Evolutionary conservation across 1,140 invertebrate genomes (phyloP).

Genomic region (Apis dorsata): DNA sequence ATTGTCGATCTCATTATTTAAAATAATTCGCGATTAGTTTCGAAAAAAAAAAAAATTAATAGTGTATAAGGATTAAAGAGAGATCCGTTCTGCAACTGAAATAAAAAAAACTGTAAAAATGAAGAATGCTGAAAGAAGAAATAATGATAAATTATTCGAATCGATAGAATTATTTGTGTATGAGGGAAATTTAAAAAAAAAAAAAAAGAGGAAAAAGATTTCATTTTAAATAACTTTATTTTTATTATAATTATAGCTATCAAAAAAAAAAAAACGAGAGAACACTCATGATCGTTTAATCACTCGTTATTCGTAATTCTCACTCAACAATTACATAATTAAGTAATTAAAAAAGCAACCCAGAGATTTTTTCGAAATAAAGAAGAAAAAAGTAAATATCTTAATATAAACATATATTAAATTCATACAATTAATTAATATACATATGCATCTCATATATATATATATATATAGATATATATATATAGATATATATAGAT

Average conservation of each 20-base stretch:
- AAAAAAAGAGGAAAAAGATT: conserved; percentile 18
- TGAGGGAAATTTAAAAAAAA: conserved; percentile 23
- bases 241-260: conserved; percentile 40
- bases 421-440: conserved; percentile 58
- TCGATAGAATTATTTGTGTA: neutral
- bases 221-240: conserved; percentile 49
- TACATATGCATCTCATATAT: conserved; percentile 53
- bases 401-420: conserved; percentile 55
- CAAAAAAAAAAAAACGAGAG: conserved; percentile 35
- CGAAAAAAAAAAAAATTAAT: neutral
- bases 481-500: conserved; percentile 43
- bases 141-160: neutral
- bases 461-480: conserved; percentile 24
- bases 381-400: conserved; percentile 44
- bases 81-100: neutral
- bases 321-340: conserved; percentile 46
- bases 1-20: neutral
- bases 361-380: conserved; percentile 35
- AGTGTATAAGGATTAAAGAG: neutral
- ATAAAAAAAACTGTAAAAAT: neutral
- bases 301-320: conserved; percentile 38
- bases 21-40: neutral
- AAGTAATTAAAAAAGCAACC: conserved; percentile 45
- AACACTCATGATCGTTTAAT: conserved; percentile 38
- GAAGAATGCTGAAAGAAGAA: conserved; percentile 19